A percentile compares a stretch with the other conserved stretches of the same genome.
These are phyloP conservation scores for Sceliomorpha sp. DNA, from an alignment of 2,888 invertebrate species.

Conservation along the genomic window DNA sequence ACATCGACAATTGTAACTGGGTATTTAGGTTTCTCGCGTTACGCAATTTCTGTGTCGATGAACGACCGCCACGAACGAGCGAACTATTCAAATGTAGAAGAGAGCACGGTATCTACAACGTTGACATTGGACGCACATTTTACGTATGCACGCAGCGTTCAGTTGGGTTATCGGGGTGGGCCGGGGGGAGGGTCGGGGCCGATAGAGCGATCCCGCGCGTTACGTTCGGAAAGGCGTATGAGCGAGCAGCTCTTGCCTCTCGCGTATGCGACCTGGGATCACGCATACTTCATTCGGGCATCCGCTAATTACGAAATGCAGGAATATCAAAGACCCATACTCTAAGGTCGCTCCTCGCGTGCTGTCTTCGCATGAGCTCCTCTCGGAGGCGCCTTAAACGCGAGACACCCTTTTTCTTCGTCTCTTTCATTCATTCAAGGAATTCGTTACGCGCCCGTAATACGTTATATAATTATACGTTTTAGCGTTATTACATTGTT, in stretches of 20 bases:
- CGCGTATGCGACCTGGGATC: slow-evolving; percentile 35
- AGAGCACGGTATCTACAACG: too few species aligned
- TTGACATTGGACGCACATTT: slow-evolving; percentile 73
- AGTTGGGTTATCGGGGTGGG: too few species aligned
- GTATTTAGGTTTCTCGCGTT: too few species aligned
- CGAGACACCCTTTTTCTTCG: slow-evolving; percentile 12
- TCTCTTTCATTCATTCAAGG: slow-evolving; percentile 12
- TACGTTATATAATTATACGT: not conserved
- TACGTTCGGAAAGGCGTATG: slow-evolving; percentile 18
- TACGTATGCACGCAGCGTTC: slow-evolving; percentile 70
- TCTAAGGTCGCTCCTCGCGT: slow-evolving; percentile 18
- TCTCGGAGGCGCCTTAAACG: not conserved
- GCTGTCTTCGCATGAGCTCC: slow-evolving; percentile 1
- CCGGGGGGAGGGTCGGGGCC: too few species aligned
- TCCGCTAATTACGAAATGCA: slow-evolving; percentile 70
- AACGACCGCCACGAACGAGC: too few species aligned
- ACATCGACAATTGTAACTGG: too few species aligned
- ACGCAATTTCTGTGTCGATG: too few species aligned
- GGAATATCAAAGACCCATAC: slow-evolving; percentile 26
- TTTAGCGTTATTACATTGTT: too few species aligned
- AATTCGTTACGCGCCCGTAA: slow-evolving; percentile 9
- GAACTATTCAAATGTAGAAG: too few species aligned
- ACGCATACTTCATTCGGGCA: slow-evolving; percentile 47
- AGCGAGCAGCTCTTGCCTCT: too few species aligned
- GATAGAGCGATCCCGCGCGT: slow-evolving; percentile 40